A percentile compares a stretch with the other conserved stretches of the same genome.
phyloP scores from a whole-genome alignment of 2,113 vertebrate genomes.

The Melanerpes aurifrons region DNA sequence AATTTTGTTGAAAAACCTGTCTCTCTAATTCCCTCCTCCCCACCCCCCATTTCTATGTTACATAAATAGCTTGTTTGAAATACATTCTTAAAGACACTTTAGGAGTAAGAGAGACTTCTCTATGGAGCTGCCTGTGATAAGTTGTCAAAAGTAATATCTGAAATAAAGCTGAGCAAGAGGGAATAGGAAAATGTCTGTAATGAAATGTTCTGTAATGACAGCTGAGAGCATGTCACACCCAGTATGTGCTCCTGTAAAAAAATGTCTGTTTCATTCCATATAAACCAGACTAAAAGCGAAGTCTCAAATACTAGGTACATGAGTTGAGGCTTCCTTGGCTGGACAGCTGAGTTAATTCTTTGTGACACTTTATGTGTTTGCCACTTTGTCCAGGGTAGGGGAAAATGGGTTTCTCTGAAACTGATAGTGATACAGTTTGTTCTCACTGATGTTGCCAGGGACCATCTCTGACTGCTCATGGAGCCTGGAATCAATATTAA shows the following conservation, averaged over 20 bases:
- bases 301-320: background rate
- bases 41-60: background rate
- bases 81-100: background rate
- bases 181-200: background rate
- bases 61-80: background rate
- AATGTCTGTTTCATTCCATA: background rate
- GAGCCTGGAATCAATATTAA: background rate
- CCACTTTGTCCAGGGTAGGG: background rate
- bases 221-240: background rate
- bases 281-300: background rate
- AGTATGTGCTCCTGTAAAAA: background rate
- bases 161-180: background rate
- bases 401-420: constrained; percentile 26
- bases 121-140: background rate
- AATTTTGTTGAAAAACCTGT: background rate
- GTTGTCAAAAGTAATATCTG: background rate
- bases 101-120: background rate
- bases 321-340: background rate
- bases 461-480: background rate
- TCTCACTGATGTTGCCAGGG: background rate
- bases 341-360: constrained; percentile 5
- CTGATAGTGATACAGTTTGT: background rate
- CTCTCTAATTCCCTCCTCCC: background rate
- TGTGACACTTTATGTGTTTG: background rate
- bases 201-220: background rate